Base-by-base conservation (phyloP, 1,140 invertebrate species). In the Drosophila guanche region DNA sequence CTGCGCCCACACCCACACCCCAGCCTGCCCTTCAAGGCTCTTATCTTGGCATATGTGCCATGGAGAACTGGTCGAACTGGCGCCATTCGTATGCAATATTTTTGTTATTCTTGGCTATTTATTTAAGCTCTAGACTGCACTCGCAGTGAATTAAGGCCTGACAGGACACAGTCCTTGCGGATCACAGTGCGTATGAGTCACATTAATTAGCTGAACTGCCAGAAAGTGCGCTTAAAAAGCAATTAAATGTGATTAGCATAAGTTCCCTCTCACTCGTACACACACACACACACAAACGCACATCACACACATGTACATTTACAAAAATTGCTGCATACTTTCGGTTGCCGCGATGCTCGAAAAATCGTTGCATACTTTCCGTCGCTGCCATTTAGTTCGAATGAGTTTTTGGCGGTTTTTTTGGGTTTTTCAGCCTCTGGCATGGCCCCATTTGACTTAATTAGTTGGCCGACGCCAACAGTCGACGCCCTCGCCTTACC, bases 161-260 rank as follows among this genome's bases (percentile, higher is more conserved):
- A 20, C 62, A 37, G 33, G 72, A 25, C 5, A 20, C 33, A 42
- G n/a, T 23, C 33, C 33, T 12, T 3, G 12, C 8, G 33, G 33
- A 37, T 37, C 16, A 62, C 57, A 62, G 16, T 65, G 72, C 68
- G 77, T 70, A 58, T 88, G 83, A 86, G 81, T 74, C 74, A 81
- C 83, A 88, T 86, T 86, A 88, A 88, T 88, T 88, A 88, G 54
- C 51, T 48, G 47, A 80, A 76, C 54, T 77, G 86, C 63, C 69
- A 73, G 69, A 72, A 81, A 81, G 74, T 90, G 72, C 62, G 88
- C 89, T 90, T 90, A 90, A 90, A 90, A 90, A 81, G 89, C 89
- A 90, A 90, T 90, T 90, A 90, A 90, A 90, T 81, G 74, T 76
- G 89, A 85, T 90, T 90, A 90, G 77, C 79, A 85, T 80, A 90